phyloP scores from a whole-genome alignment of 2,888 invertebrate genomes.

The Hesperia comma region DNA sequence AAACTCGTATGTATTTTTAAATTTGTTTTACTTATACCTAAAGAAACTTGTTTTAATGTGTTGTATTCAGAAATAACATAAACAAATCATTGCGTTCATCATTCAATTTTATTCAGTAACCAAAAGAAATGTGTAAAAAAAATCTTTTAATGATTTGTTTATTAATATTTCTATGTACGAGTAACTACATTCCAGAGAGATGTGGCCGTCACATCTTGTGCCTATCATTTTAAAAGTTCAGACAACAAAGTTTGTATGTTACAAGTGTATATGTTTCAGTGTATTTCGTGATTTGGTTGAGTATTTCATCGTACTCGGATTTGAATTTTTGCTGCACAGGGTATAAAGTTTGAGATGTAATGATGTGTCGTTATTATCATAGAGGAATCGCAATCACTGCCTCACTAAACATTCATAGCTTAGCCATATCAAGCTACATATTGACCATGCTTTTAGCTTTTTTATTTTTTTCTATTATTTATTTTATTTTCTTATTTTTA shows the following conservation, averaged over 20 bases:
- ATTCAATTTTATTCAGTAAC: not conserved
- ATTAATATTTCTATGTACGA: slow-evolving; percentile 3
- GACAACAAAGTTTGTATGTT: not conserved
- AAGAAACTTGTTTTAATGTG: slow-evolving; percentile 7
- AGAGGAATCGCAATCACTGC: slow-evolving; percentile 80
- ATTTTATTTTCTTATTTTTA: slow-evolving; percentile 63
- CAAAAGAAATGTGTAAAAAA: too few species aligned
- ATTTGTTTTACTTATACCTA: slow-evolving; percentile 8
- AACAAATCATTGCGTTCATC: slow-evolving; percentile 18
- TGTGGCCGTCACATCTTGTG: slow-evolving; percentile 1
- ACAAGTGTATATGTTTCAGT: slow-evolving; percentile 1
- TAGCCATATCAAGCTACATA: slow-evolving; percentile 75
- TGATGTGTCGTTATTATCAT: slow-evolving; percentile 56
- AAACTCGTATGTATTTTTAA: slow-evolving; percentile 7
- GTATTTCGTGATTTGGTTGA: slow-evolving; percentile 11
- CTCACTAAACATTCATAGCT: slow-evolving; percentile 84
- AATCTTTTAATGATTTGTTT: slow-evolving; percentile 29
- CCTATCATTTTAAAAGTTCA: not conserved
- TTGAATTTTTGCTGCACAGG: slow-evolving; percentile 49
- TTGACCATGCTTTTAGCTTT: slow-evolving; percentile 79
- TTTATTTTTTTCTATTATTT: slow-evolving; percentile 65
- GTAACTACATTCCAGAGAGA: not conserved
- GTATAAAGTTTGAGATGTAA: slow-evolving; percentile 49
- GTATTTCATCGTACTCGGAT: slow-evolving; percentile 9
- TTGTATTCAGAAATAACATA: slow-evolving; percentile 13